These are phyloP conservation scores for Zoanthus sociatus DNA, from an alignment of 92 coral and sea anemone genomes.

Conservation along the genomic window DNA sequence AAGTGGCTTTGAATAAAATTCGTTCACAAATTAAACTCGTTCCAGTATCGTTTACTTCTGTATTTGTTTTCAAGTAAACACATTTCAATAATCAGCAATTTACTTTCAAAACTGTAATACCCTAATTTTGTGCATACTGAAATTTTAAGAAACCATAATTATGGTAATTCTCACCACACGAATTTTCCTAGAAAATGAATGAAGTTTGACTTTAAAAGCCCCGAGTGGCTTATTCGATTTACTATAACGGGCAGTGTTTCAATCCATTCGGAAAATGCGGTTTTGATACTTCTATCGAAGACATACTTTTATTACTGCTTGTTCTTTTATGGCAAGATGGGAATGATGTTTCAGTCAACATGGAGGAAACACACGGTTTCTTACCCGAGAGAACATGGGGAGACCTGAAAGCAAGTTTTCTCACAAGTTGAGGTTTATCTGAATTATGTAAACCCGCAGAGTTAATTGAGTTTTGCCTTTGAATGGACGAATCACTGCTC, in stretches of 20 bases:
- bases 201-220: neutral
- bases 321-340: constrained; percentile 21
- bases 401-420: constrained; percentile 81
- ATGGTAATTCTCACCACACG: neutral
- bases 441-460: constrained; percentile 9
- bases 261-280: constrained; percentile 13
- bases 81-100: too few relatives aligned
- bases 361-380: constrained; percentile 30
- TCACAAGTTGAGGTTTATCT: constrained; percentile 78
- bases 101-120: too few relatives aligned
- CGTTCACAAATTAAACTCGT: too few relatives aligned
- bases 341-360: constrained; percentile 28
- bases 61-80: too few relatives aligned
- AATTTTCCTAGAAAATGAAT: neutral
- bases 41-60: too few relatives aligned
- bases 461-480: constrained; percentile 41
- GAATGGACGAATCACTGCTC: constrained; percentile 65
- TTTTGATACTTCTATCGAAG: constrained; percentile 7
- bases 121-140: neutral
- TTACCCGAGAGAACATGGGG: constrained; percentile 30
- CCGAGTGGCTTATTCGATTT: neutral
- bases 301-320: neutral
- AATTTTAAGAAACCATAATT: neutral
- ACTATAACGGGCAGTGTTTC: constrained; percentile 25
- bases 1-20: too few relatives aligned